These are phyloP conservation scores for Hippoglossus stenolepis DNA, from an alignment of 2,113 vertebrate genomes.

Conservation along the genomic window DNA sequence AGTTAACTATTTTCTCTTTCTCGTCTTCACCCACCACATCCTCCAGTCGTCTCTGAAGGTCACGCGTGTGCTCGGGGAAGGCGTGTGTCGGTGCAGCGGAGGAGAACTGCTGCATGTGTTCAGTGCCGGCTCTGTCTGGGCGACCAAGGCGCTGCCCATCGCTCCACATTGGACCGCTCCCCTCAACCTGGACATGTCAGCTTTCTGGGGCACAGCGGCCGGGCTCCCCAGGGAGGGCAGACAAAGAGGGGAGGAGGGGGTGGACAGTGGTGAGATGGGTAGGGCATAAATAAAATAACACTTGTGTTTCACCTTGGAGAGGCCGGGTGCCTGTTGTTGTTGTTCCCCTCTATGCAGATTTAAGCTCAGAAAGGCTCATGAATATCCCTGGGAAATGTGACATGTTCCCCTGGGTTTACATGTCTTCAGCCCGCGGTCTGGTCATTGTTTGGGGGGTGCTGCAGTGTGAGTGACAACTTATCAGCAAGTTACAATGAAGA, in stretches of 20 bases:
- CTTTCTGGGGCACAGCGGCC: constrained; percentile 76
- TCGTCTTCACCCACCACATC: neutral
- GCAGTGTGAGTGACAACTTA: constrained; percentile 47
- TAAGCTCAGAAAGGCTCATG: constrained; percentile 47
- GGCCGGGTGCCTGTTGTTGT: constrained; percentile 47
- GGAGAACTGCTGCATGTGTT: constrained; percentile 58
- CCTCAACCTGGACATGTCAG: constrained; percentile 66
- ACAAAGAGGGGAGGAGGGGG: constrained; percentile 26
- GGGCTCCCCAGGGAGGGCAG: constrained; percentile 62
- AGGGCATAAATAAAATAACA: constrained; percentile 79
- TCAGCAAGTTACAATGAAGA: constrained; percentile 19
- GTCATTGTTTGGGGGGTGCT: constrained; percentile 34
- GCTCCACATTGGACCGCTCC: constrained; percentile 46
- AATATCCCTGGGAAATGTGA: constrained; percentile 43
- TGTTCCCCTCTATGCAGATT: constrained; percentile 61
- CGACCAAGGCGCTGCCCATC: constrained; percentile 50
- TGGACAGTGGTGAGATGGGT: neutral
- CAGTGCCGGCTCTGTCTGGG: constrained; percentile 46
- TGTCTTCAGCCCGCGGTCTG: constrained; percentile 25
- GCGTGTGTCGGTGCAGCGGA: constrained; percentile 39
- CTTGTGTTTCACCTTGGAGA: constrained; percentile 75
- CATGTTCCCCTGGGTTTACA: constrained; percentile 33
- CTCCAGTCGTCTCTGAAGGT: constrained; percentile 47
- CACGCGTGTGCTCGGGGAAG: constrained; percentile 3
- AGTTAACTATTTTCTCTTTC: constrained; percentile 15